Evolutionary conservation across 2,888 invertebrate genomes (phyloP).

Genomic region (Malthinus flaveolus): DNA sequence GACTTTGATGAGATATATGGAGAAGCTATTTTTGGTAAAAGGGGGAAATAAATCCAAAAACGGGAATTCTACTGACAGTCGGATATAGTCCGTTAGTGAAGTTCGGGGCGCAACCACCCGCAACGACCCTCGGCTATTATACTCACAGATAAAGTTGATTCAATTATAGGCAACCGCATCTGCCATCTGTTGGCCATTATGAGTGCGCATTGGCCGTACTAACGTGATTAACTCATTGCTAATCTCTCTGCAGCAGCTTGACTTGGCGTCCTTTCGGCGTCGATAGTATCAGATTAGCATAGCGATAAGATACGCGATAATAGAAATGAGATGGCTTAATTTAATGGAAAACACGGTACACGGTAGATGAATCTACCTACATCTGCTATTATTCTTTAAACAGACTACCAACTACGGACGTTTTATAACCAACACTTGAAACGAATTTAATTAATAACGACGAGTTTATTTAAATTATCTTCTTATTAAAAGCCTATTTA

Average conservation of each 20-base stretch:
- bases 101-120: slow-evolving; percentile 48
- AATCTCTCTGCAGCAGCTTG: slow-evolving; percentile 48
- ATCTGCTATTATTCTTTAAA: slow-evolving; percentile 1
- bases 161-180: slow-evolving; percentile 57
- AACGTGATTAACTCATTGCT: slow-evolving; percentile 54
- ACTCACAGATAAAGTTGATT: slow-evolving; percentile 57
- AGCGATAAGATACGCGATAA: slow-evolving; percentile 32
- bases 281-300: slow-evolving; percentile 32
- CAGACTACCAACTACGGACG: not conserved
- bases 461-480: too few relatives aligned
- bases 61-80: slow-evolving; percentile 39
- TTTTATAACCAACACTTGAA: too few relatives aligned
- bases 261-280: slow-evolving; percentile 33
- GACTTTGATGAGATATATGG: not conserved
- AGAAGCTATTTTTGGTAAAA: slow-evolving; percentile 2
- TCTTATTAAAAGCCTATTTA: too few relatives aligned
- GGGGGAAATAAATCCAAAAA: slow-evolving; percentile 22
- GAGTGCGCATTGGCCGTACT: slow-evolving; percentile 51
- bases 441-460: too few relatives aligned
- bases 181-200: slow-evolving; percentile 57
- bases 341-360: slow-evolving; percentile 21
- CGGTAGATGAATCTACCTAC: slow-evolving; percentile 6
- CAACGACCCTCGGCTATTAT: slow-evolving; percentile 52
- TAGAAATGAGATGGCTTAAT: slow-evolving; percentile 33
- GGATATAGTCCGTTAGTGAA: slow-evolving; percentile 41